A percentile compares a stretch with the other conserved stretches of the same genome.
These are phyloP conservation scores for Premnoplex brunnescens DNA, from an alignment of 2,797 vertebrate species.

Conservation along the genomic window DNA sequence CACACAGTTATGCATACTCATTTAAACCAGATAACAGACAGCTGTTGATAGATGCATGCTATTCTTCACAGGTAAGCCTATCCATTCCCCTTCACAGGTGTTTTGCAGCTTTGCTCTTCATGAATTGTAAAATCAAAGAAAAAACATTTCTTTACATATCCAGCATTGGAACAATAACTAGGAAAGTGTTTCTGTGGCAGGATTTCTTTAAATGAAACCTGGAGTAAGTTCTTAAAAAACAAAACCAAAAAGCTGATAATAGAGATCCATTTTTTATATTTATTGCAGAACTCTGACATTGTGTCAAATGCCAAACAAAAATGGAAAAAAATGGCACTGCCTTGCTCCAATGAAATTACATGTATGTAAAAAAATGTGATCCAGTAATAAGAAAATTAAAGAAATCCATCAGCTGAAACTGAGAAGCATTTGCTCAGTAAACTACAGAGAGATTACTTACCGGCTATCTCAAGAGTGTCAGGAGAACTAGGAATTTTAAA, in stretches of 20 bases:
- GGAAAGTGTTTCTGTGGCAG: background rate
- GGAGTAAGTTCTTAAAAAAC: background rate
- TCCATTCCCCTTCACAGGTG: background rate
- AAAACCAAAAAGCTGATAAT: background rate
- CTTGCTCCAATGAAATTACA: background rate
- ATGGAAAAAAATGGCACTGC: accelerated
- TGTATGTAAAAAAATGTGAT: background rate
- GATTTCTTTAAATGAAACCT: background rate
- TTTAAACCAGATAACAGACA: background rate
- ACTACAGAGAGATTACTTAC: background rate
- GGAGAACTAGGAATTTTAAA: background rate
- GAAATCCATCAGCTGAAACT: background rate
- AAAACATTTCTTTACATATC: background rate
- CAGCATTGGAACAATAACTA: background rate
- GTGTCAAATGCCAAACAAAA: background rate
- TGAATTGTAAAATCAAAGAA: background rate
- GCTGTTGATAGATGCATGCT: background rate
- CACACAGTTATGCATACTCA: background rate
- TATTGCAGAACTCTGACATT: background rate
- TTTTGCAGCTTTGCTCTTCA: background rate
- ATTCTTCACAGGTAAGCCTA: background rate
- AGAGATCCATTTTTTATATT: background rate
- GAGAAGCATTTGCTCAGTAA: background rate
- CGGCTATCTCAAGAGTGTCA: background rate
- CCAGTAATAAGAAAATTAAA: background rate